Percentiles rank a stretch among this genome's conserved stretches.
phyloP scores from a whole-genome alignment of 2,888 invertebrate species.

The Phaonia tiefii region DNA sequence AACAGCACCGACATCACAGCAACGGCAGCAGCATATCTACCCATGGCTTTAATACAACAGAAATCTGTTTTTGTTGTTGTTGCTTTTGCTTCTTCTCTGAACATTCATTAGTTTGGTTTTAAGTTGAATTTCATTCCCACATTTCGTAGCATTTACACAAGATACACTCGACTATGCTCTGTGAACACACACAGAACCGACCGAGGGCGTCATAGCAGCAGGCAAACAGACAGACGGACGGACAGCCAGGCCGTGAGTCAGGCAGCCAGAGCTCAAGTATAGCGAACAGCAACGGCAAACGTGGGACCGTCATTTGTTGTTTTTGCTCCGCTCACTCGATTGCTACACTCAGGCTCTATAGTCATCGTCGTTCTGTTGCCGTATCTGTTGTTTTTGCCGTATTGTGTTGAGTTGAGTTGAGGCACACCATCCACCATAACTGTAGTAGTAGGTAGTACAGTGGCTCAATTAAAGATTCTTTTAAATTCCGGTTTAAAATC shows the following conservation, averaged over 20 bases:
- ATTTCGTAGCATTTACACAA: constrained; percentile 69
- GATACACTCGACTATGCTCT: constrained; percentile 51
- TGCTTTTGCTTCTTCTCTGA: constrained; percentile 50
- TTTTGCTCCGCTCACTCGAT: constrained; percentile 37
- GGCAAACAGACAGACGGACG: constrained; percentile 65
- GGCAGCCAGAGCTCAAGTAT: constrained; percentile 53
- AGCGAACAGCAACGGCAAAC: constrained; percentile 60
- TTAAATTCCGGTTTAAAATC: no score
- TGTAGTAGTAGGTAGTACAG: constrained; percentile 41
- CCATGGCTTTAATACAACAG: constrained; percentile 65
- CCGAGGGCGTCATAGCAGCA: constrained; percentile 46
- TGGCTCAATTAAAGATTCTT: no score
- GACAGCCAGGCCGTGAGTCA: constrained; percentile 60
- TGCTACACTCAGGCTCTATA: constrained; percentile 28
- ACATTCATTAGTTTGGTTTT: constrained; percentile 66
- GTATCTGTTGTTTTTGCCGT: not conserved
- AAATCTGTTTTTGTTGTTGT: constrained; percentile 49
- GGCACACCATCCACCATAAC: constrained; percentile 53
- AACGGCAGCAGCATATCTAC: constrained; percentile 56
- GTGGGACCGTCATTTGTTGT: constrained; percentile 54
- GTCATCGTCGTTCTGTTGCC: constrained; percentile 6
- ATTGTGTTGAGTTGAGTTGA: constrained; percentile 26
- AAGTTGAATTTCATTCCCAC: constrained; percentile 75
- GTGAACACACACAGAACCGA: constrained; percentile 54
- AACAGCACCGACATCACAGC: constrained; percentile 32